Conservation (phyloP, 2,113 vertebrate species). For the Bufo gargarizans region DNA sequence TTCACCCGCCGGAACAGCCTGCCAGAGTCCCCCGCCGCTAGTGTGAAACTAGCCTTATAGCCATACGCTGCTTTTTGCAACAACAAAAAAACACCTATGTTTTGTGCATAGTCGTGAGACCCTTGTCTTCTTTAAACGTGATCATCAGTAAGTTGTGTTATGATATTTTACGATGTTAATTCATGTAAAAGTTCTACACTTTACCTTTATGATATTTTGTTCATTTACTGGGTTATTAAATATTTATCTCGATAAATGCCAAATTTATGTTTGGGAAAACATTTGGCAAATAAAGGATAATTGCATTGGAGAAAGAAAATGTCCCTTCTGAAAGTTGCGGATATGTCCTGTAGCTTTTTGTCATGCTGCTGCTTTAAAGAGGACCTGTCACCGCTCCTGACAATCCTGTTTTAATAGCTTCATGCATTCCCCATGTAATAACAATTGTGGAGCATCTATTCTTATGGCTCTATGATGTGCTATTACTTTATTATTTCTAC, state of each 20-base stretch:
- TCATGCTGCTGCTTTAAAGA: too few species aligned
- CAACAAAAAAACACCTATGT: neutral
- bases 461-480: too few species aligned
- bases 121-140: neutral
- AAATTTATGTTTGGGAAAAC: neutral
- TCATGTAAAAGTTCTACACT: neutral
- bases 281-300: constrained; percentile 12
- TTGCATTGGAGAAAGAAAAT: neutral
- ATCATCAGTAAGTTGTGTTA: neutral
- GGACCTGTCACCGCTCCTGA: too few species aligned
- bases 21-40: too few species aligned
- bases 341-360: too few species aligned
- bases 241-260: neutral
- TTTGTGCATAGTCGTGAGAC: neutral
- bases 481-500: too few species aligned
- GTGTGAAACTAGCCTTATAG: neutral
- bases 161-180: neutral
- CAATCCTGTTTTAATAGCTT: too few species aligned
- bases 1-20: too few species aligned
- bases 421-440: too few species aligned
- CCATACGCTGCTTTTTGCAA: neutral
- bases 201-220: neutral
- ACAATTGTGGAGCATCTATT: too few species aligned
- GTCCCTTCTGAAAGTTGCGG: neutral
- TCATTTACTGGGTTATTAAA: neutral